phyloP scores from a whole-genome alignment of 1,140 invertebrate species.

The Teleopsis dalmanni region DNA sequence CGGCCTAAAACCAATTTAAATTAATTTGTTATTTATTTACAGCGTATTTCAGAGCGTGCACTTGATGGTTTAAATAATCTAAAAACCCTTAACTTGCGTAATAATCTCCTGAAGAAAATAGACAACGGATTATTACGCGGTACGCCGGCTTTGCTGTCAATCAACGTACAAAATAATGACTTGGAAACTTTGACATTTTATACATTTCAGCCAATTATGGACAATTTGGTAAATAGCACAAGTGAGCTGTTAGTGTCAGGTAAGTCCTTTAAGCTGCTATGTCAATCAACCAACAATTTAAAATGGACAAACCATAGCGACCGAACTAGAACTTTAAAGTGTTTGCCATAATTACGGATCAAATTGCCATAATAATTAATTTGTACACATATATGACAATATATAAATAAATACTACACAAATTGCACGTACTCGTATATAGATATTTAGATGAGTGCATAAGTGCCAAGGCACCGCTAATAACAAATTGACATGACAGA shows the following conservation, averaged over 20 bases:
- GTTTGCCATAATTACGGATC: background rate
- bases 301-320: background rate
- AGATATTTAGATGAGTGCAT: too few species aligned
- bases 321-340: background rate
- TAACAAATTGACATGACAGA: too few species aligned
- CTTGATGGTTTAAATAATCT: constrained; percentile 62
- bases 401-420: too few species aligned
- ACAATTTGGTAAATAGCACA: constrained; percentile 62
- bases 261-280: constrained; percentile 47
- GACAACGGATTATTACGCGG: constrained; percentile 57
- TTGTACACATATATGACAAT: too few species aligned
- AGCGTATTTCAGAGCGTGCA: constrained; percentile 60
- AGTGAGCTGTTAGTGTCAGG: constrained; percentile 67
- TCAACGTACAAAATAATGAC: constrained; percentile 65
- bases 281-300: background rate
- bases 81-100: constrained; percentile 57
- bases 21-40: constrained; percentile 14
- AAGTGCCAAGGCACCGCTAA: too few species aligned
- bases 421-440: too few species aligned
- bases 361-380: too few species aligned
- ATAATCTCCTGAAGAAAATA: constrained; percentile 62
- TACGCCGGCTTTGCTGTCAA: constrained; percentile 55
- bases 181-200: constrained; percentile 66
- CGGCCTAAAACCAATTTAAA: background rate
- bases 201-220: constrained; percentile 62